phyloP scores from a whole-genome alignment of 92 coral and sea anemone species.

The Pocillopora grandis region DNA sequence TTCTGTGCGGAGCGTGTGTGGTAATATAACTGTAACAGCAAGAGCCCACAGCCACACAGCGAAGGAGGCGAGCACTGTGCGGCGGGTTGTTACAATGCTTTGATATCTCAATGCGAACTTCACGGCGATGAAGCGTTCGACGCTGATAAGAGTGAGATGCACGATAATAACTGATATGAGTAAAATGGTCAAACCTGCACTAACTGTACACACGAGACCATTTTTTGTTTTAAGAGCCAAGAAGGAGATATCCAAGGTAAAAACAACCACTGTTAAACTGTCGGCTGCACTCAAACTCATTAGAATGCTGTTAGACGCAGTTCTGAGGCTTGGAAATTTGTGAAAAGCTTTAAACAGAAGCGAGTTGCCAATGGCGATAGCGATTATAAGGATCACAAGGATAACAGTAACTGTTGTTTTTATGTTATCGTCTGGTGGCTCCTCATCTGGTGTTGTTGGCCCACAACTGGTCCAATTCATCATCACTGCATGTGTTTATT shows the following conservation, averaged over 20 bases:
- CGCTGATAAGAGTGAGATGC: slow-evolving; percentile 9
- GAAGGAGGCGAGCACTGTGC: slow-evolving; percentile 1
- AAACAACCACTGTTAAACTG: background rate
- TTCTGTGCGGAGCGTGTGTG: background rate
- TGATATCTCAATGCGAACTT: slow-evolving; percentile 4
- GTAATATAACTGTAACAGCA: background rate
- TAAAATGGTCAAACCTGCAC: background rate
- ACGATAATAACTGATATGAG: background rate
- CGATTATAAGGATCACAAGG: background rate
- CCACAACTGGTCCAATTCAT: too few species aligned
- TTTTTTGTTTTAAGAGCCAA: background rate
- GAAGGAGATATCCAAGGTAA: background rate
- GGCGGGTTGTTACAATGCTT: background rate
- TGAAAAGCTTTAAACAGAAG: slow-evolving; percentile 9
- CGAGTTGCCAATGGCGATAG: background rate
- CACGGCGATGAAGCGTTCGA: slow-evolving; percentile 11
- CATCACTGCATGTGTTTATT: too few species aligned
- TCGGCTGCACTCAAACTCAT: slow-evolving; percentile 15
- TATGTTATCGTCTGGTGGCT: too few species aligned
- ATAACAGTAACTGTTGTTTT: too few species aligned
- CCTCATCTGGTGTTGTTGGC: too few species aligned
- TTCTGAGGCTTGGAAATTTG: slow-evolving; percentile 6
- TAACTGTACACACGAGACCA: background rate
- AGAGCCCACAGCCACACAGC: background rate
- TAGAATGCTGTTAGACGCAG: slow-evolving; percentile 6